phyloP scores from a whole-genome alignment of 2,888 invertebrate genomes.

The Sycophila texana region DNA sequence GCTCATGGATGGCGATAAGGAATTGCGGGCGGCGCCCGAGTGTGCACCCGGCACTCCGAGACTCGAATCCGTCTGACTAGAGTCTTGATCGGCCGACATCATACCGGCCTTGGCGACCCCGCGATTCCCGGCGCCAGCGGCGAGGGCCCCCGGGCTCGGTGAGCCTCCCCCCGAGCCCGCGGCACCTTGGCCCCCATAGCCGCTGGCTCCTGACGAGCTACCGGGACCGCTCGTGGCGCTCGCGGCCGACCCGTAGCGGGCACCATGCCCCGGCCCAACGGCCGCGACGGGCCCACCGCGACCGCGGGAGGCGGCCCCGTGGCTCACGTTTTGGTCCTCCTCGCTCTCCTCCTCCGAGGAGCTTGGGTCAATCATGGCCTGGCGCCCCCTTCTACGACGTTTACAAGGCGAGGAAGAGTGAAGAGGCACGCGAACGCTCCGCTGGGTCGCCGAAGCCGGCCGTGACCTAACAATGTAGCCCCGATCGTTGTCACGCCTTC shows the following conservation, averaged over 20 bases:
- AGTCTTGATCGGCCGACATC: slow-evolving; percentile 16
- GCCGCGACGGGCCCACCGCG: slow-evolving; percentile 40
- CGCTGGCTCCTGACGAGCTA: slow-evolving; percentile 53
- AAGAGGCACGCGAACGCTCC: not conserved
- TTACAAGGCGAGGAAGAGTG: not conserved
- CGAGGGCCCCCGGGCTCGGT: slow-evolving; percentile 40
- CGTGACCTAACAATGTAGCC: not conserved
- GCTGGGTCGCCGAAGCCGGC: slow-evolving; percentile 26
- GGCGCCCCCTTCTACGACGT: not conserved
- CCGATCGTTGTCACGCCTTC: not conserved
- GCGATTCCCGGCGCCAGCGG: slow-evolving; percentile 46
- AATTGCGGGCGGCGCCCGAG: slow-evolving; percentile 66
- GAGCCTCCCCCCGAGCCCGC: slow-evolving; percentile 60
- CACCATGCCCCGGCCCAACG: slow-evolving; percentile 66
- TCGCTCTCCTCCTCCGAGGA: slow-evolving; percentile 96
- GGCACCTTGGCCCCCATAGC: slow-evolving; percentile 63
- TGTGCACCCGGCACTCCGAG: slow-evolving; percentile 67
- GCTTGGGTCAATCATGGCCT: slow-evolving; percentile 93
- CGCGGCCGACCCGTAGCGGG: slow-evolving; percentile 76
- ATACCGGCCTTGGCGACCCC: slow-evolving; percentile 44
- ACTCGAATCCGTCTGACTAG: slow-evolving; percentile 59
- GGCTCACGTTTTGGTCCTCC: slow-evolving; percentile 82
- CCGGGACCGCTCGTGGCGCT: slow-evolving; percentile 66
- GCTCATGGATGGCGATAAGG: slow-evolving; percentile 77
- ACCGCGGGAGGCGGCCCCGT: slow-evolving; percentile 68